Evolutionary conservation across 2,888 invertebrate species (phyloP).

Genomic region (Sthenelais limicola): DNA sequence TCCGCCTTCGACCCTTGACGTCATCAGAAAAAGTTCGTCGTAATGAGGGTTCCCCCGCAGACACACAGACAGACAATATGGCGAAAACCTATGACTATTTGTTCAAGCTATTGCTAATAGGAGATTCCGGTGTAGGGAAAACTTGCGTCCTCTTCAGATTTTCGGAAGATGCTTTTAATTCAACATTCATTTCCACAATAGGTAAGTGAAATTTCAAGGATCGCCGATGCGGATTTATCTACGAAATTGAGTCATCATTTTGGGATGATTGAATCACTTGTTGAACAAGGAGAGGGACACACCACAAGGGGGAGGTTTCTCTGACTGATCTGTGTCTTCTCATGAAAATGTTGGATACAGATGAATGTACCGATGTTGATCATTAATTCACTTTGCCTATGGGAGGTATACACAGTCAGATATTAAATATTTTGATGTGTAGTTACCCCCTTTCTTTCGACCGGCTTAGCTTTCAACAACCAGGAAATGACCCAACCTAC

Average conservation of each 20-base stretch:
- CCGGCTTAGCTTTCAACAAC: too few relatives aligned
- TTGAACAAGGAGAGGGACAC: constrained; percentile 23
- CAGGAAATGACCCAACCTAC: too few relatives aligned
- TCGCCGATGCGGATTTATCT: too few relatives aligned
- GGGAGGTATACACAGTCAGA: too few relatives aligned
- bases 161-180: constrained; percentile 77
- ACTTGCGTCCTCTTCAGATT: constrained; percentile 77
- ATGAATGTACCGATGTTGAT: too few relatives aligned
- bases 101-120: constrained; percentile 77
- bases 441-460: too few relatives aligned
- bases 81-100: constrained; percentile 76
- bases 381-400: too few relatives aligned
- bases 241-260: too few relatives aligned
- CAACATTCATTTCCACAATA: constrained; percentile 77
- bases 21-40: background rate
- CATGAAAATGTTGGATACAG: too few relatives aligned
- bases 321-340: constrained; percentile 7
- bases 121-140: constrained; percentile 77
- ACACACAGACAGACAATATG: constrained; percentile 69
- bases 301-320: constrained; percentile 25
- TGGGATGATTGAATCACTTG: constrained; percentile 24
- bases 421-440: too few relatives aligned
- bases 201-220: constrained; percentile 68
- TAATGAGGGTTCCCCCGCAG: constrained; percentile 31
- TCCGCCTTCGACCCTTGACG: constrained; percentile 10